A percentile compares a stretch with the other conserved stretches of the same genome.
Conservation (phyloP, 2,113 vertebrate genomes). For the Elephas maximus region DNA sequence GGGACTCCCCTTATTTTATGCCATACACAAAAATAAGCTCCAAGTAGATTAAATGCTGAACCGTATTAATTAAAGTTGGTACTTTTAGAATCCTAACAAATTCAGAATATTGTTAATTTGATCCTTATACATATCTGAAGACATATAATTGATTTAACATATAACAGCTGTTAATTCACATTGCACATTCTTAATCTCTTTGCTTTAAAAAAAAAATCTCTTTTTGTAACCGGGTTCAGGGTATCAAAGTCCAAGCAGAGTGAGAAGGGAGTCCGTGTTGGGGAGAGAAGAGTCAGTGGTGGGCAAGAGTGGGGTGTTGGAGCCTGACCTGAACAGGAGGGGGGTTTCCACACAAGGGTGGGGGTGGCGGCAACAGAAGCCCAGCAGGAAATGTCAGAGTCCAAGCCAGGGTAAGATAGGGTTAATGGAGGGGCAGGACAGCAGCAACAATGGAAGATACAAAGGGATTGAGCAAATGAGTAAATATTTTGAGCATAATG, state of each 20-base stretch:
- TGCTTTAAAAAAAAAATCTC: slow-evolving; percentile 23
- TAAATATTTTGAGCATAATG: background rate
- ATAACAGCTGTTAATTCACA: background rate
- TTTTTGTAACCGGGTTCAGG: background rate
- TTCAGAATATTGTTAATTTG: slow-evolving; percentile 30
- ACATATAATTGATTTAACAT: background rate
- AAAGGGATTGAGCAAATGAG: background rate
- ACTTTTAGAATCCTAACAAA: slow-evolving; percentile 12
- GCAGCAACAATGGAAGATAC: background rate
- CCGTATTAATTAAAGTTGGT: background rate
- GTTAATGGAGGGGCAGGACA: background rate
- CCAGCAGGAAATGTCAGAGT: background rate
- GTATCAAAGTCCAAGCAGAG: background rate
- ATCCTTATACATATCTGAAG: background rate
- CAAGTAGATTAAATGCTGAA: background rate
- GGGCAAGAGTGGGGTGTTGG: background rate
- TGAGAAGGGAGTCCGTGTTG: background rate
- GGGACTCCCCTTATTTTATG: background rate
- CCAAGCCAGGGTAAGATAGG: background rate
- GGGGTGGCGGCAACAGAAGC: background rate
- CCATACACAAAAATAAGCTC: slow-evolving; percentile 5
- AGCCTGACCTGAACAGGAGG: background rate
- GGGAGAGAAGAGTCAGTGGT: background rate
- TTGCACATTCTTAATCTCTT: background rate
- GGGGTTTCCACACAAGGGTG: background rate